Conservation (phyloP, 2,797 vertebrate genomes). For the Sardinella longiceps region DNA sequence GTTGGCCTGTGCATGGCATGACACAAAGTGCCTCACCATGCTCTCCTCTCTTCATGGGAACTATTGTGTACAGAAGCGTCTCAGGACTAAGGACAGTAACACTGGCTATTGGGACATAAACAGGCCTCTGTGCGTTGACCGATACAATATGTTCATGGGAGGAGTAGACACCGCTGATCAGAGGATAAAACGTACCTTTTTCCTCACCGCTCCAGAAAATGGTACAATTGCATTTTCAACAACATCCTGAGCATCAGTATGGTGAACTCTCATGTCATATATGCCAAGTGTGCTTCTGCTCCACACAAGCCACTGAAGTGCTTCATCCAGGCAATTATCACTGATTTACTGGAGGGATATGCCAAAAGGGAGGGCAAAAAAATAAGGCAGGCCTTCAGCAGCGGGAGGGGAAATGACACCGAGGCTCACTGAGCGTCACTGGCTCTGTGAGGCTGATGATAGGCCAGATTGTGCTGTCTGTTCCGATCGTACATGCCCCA, state of each 20-base stretch:
- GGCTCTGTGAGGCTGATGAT: no score
- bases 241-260: background rate
- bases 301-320: background rate
- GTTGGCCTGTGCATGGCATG: no score
- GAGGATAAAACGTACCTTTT: background rate
- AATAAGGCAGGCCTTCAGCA: no score
- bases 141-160: background rate
- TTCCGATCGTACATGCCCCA: no score
- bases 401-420: no score
- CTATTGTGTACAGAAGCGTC: background rate
- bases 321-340: background rate
- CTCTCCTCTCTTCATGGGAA: background rate
- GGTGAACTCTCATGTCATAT: background rate
- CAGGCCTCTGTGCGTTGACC: background rate
- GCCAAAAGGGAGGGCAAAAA: background rate
- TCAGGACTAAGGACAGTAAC: background rate
- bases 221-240: background rate
- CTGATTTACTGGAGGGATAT: background rate
- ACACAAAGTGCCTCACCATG: background rate
- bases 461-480: no score
- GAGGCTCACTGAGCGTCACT: no score
- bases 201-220: background rate
- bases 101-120: background rate
- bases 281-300: background rate
- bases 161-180: background rate